Evolutionary conservation across 2,113 vertebrate genomes (phyloP).

Genomic region (Vidua chalybeata): DNA sequence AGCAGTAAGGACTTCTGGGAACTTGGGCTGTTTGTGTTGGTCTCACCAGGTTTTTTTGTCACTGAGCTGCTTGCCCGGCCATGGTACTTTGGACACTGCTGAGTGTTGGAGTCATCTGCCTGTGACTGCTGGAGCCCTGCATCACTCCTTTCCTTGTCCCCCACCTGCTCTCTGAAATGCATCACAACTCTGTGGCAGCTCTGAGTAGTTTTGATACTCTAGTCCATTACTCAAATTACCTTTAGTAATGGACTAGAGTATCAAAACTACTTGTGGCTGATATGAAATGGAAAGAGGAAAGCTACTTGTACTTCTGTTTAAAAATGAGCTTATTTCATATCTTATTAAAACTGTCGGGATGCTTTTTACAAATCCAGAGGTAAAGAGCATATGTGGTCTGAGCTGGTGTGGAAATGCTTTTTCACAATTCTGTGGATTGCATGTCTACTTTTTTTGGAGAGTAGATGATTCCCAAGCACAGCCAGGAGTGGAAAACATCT

Average conservation of each 20-base stretch:
- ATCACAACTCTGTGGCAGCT: not conserved
- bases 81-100: not conserved
- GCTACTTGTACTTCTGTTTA: not conserved
- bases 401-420: not conserved
- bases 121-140: not conserved
- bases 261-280: rapidly evolving
- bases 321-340: not conserved
- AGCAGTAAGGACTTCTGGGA: not conserved
- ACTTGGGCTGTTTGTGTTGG: not conserved
- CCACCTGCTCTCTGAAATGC: not conserved
- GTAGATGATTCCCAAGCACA: not conserved
- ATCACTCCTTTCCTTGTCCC: not conserved
- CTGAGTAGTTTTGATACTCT: not conserved
- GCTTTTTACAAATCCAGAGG: not conserved
- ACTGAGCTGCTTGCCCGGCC: not conserved
- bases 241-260: too few relatives aligned
- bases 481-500: not conserved
- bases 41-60: not conserved
- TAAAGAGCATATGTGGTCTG: not conserved
- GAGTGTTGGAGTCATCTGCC: not conserved
- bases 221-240: too few relatives aligned
- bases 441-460: rapidly evolving
- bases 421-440: not conserved
- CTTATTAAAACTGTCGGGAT: not conserved
- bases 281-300: not conserved